Conservation (phyloP, 2,888 invertebrate genomes). For the Pollenia amentaria region DNA sequence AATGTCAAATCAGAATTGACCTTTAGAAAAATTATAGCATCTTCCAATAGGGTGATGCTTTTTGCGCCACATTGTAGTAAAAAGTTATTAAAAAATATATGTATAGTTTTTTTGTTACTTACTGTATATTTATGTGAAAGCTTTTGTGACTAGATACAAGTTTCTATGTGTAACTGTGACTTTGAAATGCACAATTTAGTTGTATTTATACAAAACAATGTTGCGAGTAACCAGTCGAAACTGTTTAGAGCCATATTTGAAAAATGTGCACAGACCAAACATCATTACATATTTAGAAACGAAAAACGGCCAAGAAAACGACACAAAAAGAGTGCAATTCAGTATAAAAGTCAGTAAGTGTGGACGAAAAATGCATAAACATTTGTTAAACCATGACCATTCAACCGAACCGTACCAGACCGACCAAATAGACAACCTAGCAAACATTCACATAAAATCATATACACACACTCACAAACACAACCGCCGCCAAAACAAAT, state of each 20-base stretch:
- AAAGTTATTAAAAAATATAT: no score
- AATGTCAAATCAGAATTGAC: no score
- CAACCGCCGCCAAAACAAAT: not conserved
- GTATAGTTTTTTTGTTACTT: not conserved
- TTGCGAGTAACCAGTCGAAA: constrained; percentile 25
- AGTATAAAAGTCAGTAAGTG: constrained; percentile 2
- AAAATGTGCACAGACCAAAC: constrained; percentile 23
- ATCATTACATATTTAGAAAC: constrained; percentile 5
- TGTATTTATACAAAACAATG: constrained; percentile 29
- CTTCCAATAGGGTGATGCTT: no score
- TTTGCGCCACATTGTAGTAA: no score
- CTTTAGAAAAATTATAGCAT: no score
- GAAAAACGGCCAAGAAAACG: not conserved
- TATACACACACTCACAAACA: not conserved
- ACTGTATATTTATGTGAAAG: not conserved
- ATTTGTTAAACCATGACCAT: constrained; percentile 57
- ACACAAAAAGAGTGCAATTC: not conserved
- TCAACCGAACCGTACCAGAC: constrained; percentile 38
- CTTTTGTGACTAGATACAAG: not conserved
- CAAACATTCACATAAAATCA: constrained; percentile 19
- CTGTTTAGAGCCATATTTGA: constrained; percentile 21
- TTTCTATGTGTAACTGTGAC: constrained; percentile 29
- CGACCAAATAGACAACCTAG: not conserved
- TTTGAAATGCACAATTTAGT: constrained; percentile 51
- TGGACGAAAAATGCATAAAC: constrained; percentile 25